phyloP scores from a whole-genome alignment of 2,113 vertebrate genomes.

The Urocitellus parryii region DNA sequence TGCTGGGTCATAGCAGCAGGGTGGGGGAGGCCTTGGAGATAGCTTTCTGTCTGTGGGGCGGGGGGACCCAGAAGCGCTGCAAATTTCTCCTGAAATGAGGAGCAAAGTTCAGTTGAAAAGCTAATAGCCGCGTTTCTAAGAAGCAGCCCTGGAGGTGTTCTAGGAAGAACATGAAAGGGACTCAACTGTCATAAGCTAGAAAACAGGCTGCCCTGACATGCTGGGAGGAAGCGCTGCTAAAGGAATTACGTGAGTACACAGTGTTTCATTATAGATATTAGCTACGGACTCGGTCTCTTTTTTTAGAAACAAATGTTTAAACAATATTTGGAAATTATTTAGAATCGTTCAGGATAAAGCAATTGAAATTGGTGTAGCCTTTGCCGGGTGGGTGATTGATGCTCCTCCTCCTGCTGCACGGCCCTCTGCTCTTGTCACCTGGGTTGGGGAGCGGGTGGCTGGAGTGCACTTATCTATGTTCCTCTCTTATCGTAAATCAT shows the following conservation, averaged over 20 bases:
- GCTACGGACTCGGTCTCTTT: background rate
- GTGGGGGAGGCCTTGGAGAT: background rate
- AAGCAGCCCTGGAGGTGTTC: conserved; percentile 39
- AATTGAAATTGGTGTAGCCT: background rate
- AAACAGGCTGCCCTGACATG: background rate
- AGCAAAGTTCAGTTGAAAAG: conserved; percentile 52
- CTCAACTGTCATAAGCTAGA: background rate
- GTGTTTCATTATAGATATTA: background rate
- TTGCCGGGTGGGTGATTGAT: background rate
- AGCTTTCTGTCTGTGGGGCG: background rate
- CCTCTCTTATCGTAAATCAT: background rate
- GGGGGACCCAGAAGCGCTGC: background rate
- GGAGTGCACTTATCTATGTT: background rate
- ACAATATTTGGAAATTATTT: background rate
- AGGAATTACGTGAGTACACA: background rate
- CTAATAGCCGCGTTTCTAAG: conserved; percentile 33
- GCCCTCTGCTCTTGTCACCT: no score
- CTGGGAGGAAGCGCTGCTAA: background rate
- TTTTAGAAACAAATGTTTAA: conserved; percentile 13
- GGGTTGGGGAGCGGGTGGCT: background rate
- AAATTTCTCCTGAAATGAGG: conserved; percentile 48
- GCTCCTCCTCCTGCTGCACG: background rate
- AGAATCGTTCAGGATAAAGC: background rate
- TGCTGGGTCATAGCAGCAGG: background rate
- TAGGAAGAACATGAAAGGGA: conserved; percentile 36